Evolutionary conservation across 2,113 vertebrate species (phyloP).

Genomic region (Manacus vitellinus): DNA sequence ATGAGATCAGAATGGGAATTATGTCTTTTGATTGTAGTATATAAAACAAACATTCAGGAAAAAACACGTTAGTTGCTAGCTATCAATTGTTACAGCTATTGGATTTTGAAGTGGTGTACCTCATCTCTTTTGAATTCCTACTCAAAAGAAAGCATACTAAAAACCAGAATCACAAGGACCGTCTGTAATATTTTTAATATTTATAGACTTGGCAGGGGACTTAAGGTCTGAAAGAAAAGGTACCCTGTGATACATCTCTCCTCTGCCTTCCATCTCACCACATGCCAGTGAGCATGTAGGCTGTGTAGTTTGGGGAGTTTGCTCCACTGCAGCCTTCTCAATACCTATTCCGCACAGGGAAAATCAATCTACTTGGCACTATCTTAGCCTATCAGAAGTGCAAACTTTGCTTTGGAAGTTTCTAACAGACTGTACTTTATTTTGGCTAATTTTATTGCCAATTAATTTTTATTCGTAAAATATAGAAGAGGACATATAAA

Average conservation of each 20-base stretch:
- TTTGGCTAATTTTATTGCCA: background rate
- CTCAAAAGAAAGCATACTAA: background rate
- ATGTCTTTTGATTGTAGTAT: background rate
- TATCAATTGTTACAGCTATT: background rate
- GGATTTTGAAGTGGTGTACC: background rate
- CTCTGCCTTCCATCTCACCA: background rate
- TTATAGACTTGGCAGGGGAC: background rate
- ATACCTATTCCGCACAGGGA: background rate
- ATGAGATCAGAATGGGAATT: background rate
- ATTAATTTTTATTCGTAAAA: background rate
- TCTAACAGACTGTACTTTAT: background rate
- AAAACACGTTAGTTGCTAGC: background rate
- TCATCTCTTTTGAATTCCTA: background rate
- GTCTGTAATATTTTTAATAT: background rate
- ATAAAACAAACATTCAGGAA: background rate
- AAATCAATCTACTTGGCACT: background rate
- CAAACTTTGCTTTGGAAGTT: background rate
- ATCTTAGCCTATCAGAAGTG: background rate
- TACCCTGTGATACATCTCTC: background rate
- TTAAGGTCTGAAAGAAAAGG: background rate
- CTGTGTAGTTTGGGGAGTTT: background rate
- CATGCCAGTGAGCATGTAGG: accelerated
- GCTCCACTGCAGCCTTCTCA: background rate
- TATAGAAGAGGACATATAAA: background rate
- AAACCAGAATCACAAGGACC: background rate